A percentile compares a stretch with the other conserved stretches of the same genome.
These are phyloP conservation scores for Leptoclinus maculatus DNA, from an alignment of 2,797 vertebrate species.

Conservation along the genomic window DNA sequence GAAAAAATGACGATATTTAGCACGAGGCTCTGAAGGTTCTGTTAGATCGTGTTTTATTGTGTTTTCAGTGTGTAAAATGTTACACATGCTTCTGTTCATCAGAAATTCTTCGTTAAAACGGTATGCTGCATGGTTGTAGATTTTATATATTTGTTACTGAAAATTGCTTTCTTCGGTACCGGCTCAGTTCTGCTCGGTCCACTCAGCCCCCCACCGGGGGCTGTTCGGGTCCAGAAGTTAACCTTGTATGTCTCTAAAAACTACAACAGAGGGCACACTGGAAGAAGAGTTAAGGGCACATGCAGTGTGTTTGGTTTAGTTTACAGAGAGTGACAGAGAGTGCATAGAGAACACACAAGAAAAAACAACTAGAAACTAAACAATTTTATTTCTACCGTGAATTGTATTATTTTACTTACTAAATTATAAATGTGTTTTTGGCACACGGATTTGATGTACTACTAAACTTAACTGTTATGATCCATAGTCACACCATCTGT, in stretches of 20 bases:
- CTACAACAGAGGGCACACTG: background rate
- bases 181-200: too few relatives aligned
- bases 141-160: too few relatives aligned
- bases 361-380: background rate
- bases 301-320: background rate
- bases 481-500: background rate
- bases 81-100: too few relatives aligned
- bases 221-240: too few relatives aligned
- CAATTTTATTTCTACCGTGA: background rate
- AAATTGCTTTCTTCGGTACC: too few relatives aligned
- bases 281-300: background rate
- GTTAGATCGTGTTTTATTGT: too few relatives aligned
- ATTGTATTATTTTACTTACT: background rate
- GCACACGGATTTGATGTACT: background rate
- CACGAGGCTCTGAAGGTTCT: too few relatives aligned
- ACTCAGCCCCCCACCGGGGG: too few relatives aligned
- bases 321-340: background rate
- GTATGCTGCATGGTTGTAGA: too few relatives aligned
- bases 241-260: constrained; percentile 18
- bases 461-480: background rate
- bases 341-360: background rate
- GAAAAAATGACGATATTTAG: too few relatives aligned
- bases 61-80: too few relatives aligned
- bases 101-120: too few relatives aligned
- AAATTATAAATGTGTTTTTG: background rate